These are phyloP conservation scores for Hylyphantes graminicola DNA, from an alignment of 1,140 invertebrate genomes.

Conservation along the genomic window DNA sequence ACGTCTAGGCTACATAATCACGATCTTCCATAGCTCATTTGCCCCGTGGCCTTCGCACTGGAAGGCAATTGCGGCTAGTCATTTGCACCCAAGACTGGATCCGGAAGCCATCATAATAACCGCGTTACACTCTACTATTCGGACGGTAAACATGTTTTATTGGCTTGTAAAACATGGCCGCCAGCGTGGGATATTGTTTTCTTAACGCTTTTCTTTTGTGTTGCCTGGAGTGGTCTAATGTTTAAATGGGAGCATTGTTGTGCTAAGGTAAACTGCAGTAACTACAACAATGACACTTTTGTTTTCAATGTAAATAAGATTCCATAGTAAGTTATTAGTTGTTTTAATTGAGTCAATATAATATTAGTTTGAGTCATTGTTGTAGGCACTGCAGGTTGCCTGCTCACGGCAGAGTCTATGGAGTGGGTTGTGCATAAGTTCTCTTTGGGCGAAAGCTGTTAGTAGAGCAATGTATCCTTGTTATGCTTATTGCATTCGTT, in stretches of 20 bases:
- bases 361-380: too few species aligned
- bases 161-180: constrained; percentile 49
- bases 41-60: constrained; percentile 11
- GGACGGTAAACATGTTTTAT: constrained; percentile 52
- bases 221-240: constrained; percentile 13
- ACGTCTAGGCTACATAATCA: constrained; percentile 39
- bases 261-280: neutral
- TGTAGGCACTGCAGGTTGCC: too few species aligned
- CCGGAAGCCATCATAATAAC: constrained; percentile 46
- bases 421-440: too few species aligned
- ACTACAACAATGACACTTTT: too few species aligned
- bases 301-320: too few species aligned
- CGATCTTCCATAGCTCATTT: constrained; percentile 49
- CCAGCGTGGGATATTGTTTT: neutral
- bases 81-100: constrained; percentile 28
- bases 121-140: constrained; percentile 20
- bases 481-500: too few species aligned
- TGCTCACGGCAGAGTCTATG: too few species aligned
- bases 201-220: neutral
- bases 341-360: too few species aligned
- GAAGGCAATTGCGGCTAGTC: constrained; percentile 25
- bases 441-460: too few species aligned
- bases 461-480: too few species aligned
- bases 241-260: constrained; percentile 4
- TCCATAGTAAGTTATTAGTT: too few species aligned